A percentile compares a stretch with the other conserved stretches of the same genome.
phyloP scores from a whole-genome alignment of 2,888 invertebrate species.

The Muscina levida region DNA sequence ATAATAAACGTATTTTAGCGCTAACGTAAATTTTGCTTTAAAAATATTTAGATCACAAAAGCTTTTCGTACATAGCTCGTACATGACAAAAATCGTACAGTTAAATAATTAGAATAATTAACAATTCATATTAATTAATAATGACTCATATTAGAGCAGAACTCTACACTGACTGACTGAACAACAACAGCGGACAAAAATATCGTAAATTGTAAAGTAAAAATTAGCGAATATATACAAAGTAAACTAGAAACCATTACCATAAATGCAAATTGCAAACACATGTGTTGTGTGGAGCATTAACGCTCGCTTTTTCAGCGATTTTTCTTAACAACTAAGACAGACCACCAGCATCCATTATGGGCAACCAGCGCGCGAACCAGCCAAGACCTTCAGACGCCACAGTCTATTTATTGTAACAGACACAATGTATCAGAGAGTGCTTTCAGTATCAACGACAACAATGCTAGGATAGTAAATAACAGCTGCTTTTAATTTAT shows the following conservation, averaged over 20 bases:
- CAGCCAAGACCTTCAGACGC: conserved; percentile 64
- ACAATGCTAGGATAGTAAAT: conserved; percentile 22
- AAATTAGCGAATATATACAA: conserved; percentile 28
- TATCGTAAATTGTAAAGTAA: neutral
- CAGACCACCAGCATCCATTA: neutral
- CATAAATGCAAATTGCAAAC: conserved; percentile 21
- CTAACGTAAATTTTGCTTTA: conserved; percentile 3
- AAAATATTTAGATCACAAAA: conserved; percentile 37
- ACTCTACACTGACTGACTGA: neutral
- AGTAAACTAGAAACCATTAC: neutral
- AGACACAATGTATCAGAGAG: conserved; percentile 9
- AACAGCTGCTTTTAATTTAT: conserved; percentile 60
- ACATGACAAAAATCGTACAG: neutral
- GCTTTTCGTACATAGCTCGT: neutral
- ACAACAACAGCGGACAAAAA: neutral
- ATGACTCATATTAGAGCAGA: conserved; percentile 54
- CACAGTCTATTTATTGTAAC: conserved; percentile 50
- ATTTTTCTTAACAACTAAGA: neutral
- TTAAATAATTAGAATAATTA: conserved; percentile 54
- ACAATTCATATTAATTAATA: conserved; percentile 57
- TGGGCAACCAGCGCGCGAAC: neutral
- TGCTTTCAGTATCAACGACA: no score
- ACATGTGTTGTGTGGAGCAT: conserved; percentile 8
- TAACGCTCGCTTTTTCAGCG: neutral
- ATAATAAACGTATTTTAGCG: conserved; percentile 49